Conservation (phyloP, 2,113 vertebrate genomes). For the Salvelinus alpinus region DNA sequence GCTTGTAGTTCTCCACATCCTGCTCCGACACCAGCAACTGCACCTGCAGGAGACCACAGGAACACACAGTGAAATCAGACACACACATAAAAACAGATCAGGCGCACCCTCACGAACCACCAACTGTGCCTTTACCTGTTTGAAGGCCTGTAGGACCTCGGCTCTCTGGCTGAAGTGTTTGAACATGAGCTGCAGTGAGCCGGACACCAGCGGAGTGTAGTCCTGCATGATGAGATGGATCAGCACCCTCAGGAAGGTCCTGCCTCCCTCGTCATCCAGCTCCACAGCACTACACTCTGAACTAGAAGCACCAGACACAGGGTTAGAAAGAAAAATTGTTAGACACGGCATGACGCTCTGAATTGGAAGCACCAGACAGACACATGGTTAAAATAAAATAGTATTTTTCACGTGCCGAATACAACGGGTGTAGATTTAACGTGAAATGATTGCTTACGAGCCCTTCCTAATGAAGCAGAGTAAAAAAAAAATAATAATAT, state of each 20-base stretch:
- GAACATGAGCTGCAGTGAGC: conserved; percentile 93
- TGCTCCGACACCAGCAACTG: conserved; percentile 95
- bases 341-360: too few species aligned
- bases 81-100: background rate
- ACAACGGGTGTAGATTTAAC: too few species aligned
- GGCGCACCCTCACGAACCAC: background rate
- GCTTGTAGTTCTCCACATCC: conserved; percentile 98
- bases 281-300: conserved; percentile 87
- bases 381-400: too few species aligned
- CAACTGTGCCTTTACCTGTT: conserved; percentile 80
- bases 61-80: conserved; percentile 3
- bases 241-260: conserved; percentile 90
- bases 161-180: conserved; percentile 98
- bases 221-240: conserved; percentile 98
- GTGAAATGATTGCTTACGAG: too few species aligned
- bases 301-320: conserved; percentile 58
- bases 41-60: conserved; percentile 76
- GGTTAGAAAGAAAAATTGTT: background rate
- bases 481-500: too few species aligned
- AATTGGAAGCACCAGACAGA: too few species aligned
- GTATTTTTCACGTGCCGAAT: too few species aligned
- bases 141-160: conserved; percentile 94
- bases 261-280: conserved; percentile 91
- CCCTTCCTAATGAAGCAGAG: too few species aligned
- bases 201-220: conserved; percentile 93